Evolutionary conservation across 1,140 invertebrate species (phyloP).

Genomic region (Heliconius hermathena): DNA sequence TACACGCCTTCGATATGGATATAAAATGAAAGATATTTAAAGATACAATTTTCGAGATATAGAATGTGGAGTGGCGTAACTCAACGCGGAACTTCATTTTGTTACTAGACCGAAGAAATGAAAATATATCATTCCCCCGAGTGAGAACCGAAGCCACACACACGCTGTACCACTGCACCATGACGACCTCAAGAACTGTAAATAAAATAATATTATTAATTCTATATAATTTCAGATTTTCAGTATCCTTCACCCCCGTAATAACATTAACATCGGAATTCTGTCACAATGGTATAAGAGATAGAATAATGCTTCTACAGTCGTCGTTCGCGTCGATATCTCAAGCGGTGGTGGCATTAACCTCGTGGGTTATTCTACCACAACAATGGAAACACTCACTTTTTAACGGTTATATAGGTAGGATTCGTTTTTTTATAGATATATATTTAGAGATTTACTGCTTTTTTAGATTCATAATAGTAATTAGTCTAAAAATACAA

Average conservation of each 20-base stretch:
- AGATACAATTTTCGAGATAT: too few species aligned
- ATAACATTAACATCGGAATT: slow-evolving; percentile 65
- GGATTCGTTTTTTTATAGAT: slow-evolving; percentile 31
- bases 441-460: too few species aligned
- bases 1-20: too few species aligned
- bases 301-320: slow-evolving; percentile 61
- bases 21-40: too few species aligned
- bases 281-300: slow-evolving; percentile 63
- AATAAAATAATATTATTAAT: not conserved
- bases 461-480: too few species aligned
- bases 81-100: too few species aligned
- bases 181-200: too few species aligned
- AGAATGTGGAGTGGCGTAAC: too few species aligned
- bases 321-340: slow-evolving; percentile 53
- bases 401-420: slow-evolving; percentile 60
- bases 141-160: not conserved
- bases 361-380: slow-evolving; percentile 62
- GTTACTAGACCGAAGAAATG: too few species aligned
- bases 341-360: slow-evolving; percentile 52
- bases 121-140: too few species aligned
- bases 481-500: too few species aligned
- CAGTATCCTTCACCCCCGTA: slow-evolving; percentile 51
- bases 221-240: slow-evolving; percentile 52
- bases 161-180: not conserved
- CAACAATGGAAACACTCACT: slow-evolving; percentile 56